Percentiles rank a stretch among this genome's conserved stretches.
Evolutionary conservation across 1,140 invertebrate genomes (phyloP).

Genomic region (Drosophila elegans): DNA sequence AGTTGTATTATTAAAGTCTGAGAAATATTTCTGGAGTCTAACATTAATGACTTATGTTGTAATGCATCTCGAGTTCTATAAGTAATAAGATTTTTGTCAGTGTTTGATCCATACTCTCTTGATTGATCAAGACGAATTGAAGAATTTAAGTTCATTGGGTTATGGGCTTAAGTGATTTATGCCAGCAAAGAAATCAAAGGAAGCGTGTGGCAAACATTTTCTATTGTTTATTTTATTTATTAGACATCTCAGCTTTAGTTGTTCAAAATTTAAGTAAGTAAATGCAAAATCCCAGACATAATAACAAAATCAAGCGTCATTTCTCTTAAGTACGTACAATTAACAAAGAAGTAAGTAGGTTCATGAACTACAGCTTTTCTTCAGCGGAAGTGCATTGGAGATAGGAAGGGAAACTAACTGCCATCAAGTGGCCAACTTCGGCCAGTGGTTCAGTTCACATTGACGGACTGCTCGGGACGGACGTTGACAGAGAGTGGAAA

Average conservation of each 20-base stretch:
- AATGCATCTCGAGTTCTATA: no score
- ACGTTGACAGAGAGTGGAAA: slow-evolving; percentile 21
- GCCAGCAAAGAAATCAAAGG: slow-evolving; percentile 2
- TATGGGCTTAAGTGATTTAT: not conserved
- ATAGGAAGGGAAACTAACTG: not conserved
- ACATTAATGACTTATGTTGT: no score
- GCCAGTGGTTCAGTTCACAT: slow-evolving; percentile 43
- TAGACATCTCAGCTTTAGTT: slow-evolving; percentile 19
- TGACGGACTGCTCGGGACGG: slow-evolving; percentile 37
- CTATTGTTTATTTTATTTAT: slow-evolving; percentile 5
- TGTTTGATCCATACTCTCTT: no score
- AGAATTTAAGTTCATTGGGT: no score
- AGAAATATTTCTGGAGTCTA: no score
- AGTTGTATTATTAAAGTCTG: no score
- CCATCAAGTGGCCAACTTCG: slow-evolving; percentile 21
- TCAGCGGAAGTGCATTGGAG: slow-evolving; percentile 33
- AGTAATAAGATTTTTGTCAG: no score
- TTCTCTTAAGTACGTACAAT: slow-evolving; percentile 34
- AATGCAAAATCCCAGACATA: slow-evolving; percentile 7
- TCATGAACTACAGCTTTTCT: slow-evolving; percentile 19
- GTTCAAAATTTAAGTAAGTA: slow-evolving; percentile 48
- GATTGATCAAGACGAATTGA: no score
- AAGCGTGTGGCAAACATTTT: not conserved
- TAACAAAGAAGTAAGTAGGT: slow-evolving; percentile 11
- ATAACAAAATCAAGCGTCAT: not conserved